These are phyloP conservation scores for Picathartes gymnocephalus DNA, from an alignment of 2,113 vertebrate species.

Conservation along the genomic window DNA sequence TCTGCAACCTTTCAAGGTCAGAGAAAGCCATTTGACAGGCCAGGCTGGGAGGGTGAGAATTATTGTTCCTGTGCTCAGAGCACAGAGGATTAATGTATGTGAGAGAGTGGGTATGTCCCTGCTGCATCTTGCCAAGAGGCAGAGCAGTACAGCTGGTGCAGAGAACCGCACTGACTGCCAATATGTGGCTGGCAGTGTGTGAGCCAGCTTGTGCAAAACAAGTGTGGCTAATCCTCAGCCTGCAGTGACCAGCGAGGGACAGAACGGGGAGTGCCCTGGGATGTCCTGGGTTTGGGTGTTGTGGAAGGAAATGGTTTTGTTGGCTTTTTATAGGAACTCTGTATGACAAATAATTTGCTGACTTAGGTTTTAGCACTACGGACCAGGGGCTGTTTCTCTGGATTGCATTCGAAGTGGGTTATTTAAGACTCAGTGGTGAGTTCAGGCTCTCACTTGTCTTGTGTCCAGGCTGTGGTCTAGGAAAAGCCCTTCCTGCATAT, in stretches of 20 bases:
- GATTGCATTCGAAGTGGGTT: background rate
- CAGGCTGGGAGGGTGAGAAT: background rate
- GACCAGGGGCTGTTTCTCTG: background rate
- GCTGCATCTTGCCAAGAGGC: background rate
- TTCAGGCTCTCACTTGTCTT: background rate
- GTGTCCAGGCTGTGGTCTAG: background rate
- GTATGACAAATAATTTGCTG: background rate
- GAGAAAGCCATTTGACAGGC: background rate
- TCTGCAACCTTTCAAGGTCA: background rate
- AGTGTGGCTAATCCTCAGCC: background rate
- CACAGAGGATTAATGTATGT: background rate
- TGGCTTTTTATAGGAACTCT: background rate
- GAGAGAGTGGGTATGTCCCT: background rate
- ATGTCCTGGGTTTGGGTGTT: background rate
- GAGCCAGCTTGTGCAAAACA: accelerated
- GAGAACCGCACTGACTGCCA: background rate
- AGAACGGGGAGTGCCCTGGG: background rate
- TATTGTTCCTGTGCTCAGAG: background rate
- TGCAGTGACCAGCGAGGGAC: background rate
- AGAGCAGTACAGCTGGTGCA: background rate
- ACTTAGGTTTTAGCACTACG: background rate
- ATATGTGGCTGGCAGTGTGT: background rate
- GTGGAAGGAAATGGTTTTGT: background rate
- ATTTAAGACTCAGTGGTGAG: background rate
- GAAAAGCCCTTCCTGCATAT: background rate